These are phyloP conservation scores for Heterotis niloticus DNA, from an alignment of 2,113 vertebrate species.

Conservation along the genomic window DNA sequence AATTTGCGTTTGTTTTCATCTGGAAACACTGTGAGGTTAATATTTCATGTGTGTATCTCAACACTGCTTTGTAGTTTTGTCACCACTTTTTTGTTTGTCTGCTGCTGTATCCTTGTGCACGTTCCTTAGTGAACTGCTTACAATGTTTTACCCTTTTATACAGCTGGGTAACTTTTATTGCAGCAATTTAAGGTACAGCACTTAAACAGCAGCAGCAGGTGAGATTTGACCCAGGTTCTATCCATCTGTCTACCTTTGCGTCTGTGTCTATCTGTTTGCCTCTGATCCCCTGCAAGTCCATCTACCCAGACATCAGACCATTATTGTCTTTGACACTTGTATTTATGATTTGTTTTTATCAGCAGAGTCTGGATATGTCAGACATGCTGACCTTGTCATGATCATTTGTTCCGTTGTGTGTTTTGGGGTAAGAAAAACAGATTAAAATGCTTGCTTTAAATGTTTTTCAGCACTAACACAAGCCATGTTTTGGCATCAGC, in stretches of 20 bases:
- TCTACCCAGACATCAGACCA: no score
- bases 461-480: constrained; percentile 42
- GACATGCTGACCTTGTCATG: constrained; percentile 15
- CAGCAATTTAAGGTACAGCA: no score
- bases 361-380: no score
- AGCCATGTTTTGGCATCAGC: constrained; percentile 38
- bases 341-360: no score
- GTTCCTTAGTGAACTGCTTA: background rate
- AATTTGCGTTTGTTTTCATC: background rate
- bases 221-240: no score
- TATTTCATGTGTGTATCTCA: background rate
- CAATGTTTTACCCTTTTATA: background rate
- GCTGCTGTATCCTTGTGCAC: background rate
- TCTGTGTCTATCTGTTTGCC: no score
- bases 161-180: background rate
- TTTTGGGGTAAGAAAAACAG: constrained; percentile 31
- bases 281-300: no score
- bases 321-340: no score
- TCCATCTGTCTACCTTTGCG: no score
- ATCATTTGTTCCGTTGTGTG: constrained; percentile 14
- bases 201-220: no score
- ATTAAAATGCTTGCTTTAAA: constrained; percentile 39
- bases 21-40: background rate
- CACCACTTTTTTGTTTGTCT: background rate
- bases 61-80: background rate